These are phyloP conservation scores for Cossypha polioptera DNA, from an alignment of 2,797 vertebrate species.

Conservation along the genomic window DNA sequence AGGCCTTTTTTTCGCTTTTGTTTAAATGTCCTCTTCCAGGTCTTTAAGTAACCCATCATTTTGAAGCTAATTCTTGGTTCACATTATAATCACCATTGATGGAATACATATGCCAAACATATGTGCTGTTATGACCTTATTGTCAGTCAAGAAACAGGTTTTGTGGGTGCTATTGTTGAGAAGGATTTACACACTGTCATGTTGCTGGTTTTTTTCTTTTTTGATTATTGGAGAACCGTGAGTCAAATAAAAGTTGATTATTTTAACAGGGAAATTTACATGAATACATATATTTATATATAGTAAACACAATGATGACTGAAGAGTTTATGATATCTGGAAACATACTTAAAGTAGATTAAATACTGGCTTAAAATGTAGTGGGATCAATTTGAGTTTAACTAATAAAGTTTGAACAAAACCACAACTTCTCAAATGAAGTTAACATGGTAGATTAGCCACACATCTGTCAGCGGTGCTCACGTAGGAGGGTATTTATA, in stretches of 20 bases:
- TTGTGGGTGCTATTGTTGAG: slow-evolving; percentile 56
- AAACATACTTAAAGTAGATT: slow-evolving; percentile 72
- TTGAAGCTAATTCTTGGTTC: slow-evolving; percentile 71
- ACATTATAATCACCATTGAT: slow-evolving; percentile 68
- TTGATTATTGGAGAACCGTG: slow-evolving; percentile 44
- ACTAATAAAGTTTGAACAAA: slow-evolving; percentile 80
- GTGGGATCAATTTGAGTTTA: slow-evolving; percentile 72
- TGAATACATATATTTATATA: slow-evolving; percentile 6
- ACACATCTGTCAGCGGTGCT: slow-evolving; percentile 73
- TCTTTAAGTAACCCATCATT: slow-evolving; percentile 58
- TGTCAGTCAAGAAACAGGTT: slow-evolving; percentile 67
- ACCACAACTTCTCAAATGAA: slow-evolving; percentile 77
- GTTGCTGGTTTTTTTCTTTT: slow-evolving; percentile 22
- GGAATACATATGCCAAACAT: slow-evolving; percentile 74
- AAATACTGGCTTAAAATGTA: slow-evolving; percentile 73
- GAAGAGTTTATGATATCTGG: slow-evolving; percentile 71
- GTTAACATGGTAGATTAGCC: slow-evolving; percentile 76
- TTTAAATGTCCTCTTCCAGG: slow-evolving; percentile 60
- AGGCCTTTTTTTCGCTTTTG: slow-evolving; percentile 57
- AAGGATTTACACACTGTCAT: slow-evolving; percentile 74
- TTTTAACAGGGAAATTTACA: slow-evolving; percentile 73
- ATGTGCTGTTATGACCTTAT: slow-evolving; percentile 72
- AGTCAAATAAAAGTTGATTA: slow-evolving; percentile 73
- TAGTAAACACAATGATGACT: slow-evolving; percentile 20
- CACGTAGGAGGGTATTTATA: slow-evolving; percentile 69